Conservation (phyloP, 2,797 vertebrate genomes). For the Sandelia bainsii region DNA sequence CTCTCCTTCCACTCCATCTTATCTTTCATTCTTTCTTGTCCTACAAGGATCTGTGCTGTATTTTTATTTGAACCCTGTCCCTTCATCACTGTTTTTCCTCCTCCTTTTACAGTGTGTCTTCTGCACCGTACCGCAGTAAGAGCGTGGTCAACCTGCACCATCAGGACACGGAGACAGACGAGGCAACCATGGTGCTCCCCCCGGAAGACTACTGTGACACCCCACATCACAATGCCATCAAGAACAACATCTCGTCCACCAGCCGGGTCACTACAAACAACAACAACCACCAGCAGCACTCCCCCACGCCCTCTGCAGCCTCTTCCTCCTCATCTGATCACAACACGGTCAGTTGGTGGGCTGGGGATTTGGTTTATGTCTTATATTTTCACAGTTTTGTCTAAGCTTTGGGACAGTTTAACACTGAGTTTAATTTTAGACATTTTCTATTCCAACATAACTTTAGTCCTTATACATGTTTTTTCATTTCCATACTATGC, state of each 20-base stretch:
- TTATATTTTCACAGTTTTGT: slow-evolving; percentile 6
- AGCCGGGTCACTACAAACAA: slow-evolving; percentile 46
- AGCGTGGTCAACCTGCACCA: slow-evolving; percentile 92
- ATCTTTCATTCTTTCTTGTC: not conserved
- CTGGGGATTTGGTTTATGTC: not conserved
- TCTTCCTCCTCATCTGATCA: slow-evolving; percentile 66
- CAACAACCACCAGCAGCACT: slow-evolving; percentile 66
- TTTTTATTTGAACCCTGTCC: not conserved
- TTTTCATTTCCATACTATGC: slow-evolving; percentile 62
- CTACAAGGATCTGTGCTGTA: not conserved
- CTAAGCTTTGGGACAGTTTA: not conserved
- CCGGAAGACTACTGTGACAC: slow-evolving; percentile 88
- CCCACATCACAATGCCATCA: slow-evolving; percentile 48
- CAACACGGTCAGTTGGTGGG: slow-evolving; percentile 67
- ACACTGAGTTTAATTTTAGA: not conserved
- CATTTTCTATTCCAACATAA: too few relatives aligned
- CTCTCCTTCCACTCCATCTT: not conserved
- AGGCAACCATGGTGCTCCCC: slow-evolving; percentile 88
- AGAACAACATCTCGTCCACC: slow-evolving; percentile 35
- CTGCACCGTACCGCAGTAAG: slow-evolving; percentile 86
- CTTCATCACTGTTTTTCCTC: not conserved
- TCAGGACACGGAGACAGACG: slow-evolving; percentile 87
- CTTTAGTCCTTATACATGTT: not conserved
- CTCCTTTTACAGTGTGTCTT: slow-evolving; percentile 72
- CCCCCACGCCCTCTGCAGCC: slow-evolving; percentile 59